Conservation (phyloP, 2,888 invertebrate genomes). For the Alsophila aescularia region DNA sequence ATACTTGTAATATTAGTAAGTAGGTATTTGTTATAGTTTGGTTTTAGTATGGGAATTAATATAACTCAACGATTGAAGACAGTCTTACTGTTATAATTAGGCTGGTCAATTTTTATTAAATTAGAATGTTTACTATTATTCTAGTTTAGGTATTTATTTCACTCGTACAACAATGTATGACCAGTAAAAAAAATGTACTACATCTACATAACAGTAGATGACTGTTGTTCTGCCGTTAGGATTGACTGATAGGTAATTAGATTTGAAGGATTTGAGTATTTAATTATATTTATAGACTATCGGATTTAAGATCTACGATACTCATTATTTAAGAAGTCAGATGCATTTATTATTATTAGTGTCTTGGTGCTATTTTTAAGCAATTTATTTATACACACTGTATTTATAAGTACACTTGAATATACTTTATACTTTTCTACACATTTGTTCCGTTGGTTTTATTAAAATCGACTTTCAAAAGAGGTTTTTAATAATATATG, state of each 20-base stretch:
- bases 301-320: conserved; percentile 57
- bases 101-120: neutral
- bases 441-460: neutral
- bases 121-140: no score
- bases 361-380: conserved; percentile 59
- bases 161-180: no score
- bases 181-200: no score
- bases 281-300: conserved; percentile 30
- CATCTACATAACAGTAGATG: neutral
- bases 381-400: conserved; percentile 24
- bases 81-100: no score
- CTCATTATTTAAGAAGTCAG: conserved; percentile 74
- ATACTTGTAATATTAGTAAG: no score
- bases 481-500: no score
- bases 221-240: conserved; percentile 9
- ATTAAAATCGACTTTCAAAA: no score
- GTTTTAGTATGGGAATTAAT: conserved; percentile 8
- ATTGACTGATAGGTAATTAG: conserved; percentile 6
- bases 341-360: conserved; percentile 77
- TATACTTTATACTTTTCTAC: conserved; percentile 10
- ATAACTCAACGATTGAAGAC: conserved; percentile 3
- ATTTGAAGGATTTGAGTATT: conserved; percentile 1
- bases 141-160: no score
- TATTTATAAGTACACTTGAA: conserved; percentile 13
- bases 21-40: conserved; percentile 9